Base-by-base conservation (phyloP, 2,797 vertebrate species). In the Gymnothorax javanicus region DNA sequence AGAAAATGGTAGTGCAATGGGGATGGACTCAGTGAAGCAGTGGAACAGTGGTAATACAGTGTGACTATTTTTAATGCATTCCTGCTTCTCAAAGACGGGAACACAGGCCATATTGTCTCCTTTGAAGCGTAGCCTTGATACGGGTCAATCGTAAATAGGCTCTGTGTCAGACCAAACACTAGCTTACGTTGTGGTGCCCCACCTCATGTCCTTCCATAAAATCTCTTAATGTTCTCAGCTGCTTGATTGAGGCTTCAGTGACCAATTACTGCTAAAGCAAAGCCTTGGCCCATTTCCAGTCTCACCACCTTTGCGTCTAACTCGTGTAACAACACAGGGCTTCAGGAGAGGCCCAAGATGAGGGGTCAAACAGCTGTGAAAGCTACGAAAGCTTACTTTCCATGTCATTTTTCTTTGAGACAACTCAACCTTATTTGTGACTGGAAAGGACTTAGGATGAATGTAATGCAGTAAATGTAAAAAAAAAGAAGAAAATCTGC, bases 51-150 rank as follows among this genome's bases (percentile, higher is more conserved):
- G 25, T 12, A 86, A 89, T 73, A 73, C 87, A 85, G 86, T 90
- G 89, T 91, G 89, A 90, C 93, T 90, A 90, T 91, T 88, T 91
- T 94, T 94, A 93, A 94, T 93, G 92, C 90, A 90, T 87, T 93
- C 87, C 86, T 86, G 75, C 86, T 87, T 89, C 88, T 89, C 88
- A 84, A 89, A 89, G 88, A 88, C 86, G 84, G 81, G 85, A 92
- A 85, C 86, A 87, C 86, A 87, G 86, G 12, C 27, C 59, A 7
- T 58, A 71, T 59, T 87, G 86, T 87, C 71, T 33, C 83, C 54
- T 56, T 62, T 23, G 67, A 52, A 23, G 8, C 52, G 12, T 15
- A 33, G 58, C 57, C 67, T 59, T 77, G 33, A 85, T 85, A 83
- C 83, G 52, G 84, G 77, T 60, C 83, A 60, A 88, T 88, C 86